Base-by-base conservation (phyloP, 2,113 vertebrate species). In the Hippocampus abdominalis region DNA sequence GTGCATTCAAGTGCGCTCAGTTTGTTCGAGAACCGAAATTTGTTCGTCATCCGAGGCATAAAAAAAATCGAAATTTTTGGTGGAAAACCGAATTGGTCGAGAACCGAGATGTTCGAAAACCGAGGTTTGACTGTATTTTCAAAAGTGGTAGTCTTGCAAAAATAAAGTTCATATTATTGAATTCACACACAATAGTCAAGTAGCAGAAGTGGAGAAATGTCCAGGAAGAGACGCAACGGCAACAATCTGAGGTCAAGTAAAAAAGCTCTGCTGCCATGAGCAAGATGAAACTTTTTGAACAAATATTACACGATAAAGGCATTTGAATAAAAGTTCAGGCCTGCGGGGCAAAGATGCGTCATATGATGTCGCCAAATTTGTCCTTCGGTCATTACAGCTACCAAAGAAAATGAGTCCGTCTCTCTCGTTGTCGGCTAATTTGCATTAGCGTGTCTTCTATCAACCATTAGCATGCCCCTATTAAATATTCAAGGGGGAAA, bases 401-500 rank as follows among this genome's bases (percentile, higher is more conserved):
- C 64, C 32, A 53, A 71, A 42, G 36, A 70, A 79, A 74, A 76
- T 64, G 2, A 46, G 18, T 4, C 3, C 2, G 57, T 71, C 10
- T 64, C 70, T 73, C 29, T 40, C 32, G 60, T 70, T 59, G 32
- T 77, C 44, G 46, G 49, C 21, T 53, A 23, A 53, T 73, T 46
- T 65, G 29, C 48, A 73, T 80, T 66, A 69, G 25, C n/a, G 66
- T 68, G 39, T n/a, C 79, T 54, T 63, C 61, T 7, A 4, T 63
- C 21, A 2, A 5, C 61, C 61, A 42, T 63, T 42, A 42, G 39
- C 61, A 63, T 40, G 1, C 42, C 54, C 25, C 48, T 44, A 77
- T 74, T 23, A 70, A 77, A 79, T 71, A 77, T 78, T 79, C 59
- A 66, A 36, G 27, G 51, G 8, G 57, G 15, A 77, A 68, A 74